Evolutionary conservation across 2,113 vertebrate species (phyloP), one percentile per base, ranked within the genome.

Genomic region (Megalops atlanticus): DNA sequence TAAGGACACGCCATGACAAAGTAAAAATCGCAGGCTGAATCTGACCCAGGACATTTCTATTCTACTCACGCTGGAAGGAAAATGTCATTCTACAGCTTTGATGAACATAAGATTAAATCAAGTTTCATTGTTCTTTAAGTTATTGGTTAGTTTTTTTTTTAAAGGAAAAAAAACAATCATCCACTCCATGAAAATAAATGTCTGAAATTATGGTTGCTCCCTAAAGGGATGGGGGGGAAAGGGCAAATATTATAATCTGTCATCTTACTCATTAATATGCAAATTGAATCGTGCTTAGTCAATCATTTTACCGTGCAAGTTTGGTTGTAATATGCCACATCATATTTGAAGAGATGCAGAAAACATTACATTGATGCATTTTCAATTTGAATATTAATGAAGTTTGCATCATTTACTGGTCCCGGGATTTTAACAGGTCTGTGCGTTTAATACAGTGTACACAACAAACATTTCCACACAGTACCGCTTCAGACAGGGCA

Each of bases 381-480:
- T 90, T 90, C 86, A 88, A 88, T 88, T 90, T 90, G 87, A 87
- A 90, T 90, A 87, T 85, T 88, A 88, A 90, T 90, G 84, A 87
- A 85, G 81, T 88, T 88, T 86, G 81, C 84, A 86, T 86, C 76
- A 84, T 87, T 87, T 88, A 83, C 86, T 79, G 79, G 84, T 85
- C 84, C 80, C 83, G 49, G 76, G 85, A 86, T 81, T 84, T 85
- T 82, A 86, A 79, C 82, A 83, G 81, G 79, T 80, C 83, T 84
- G 41, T 82, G 82, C 76, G 43, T 88, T 86, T 88, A 84, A 84
- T 83, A 86, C 83, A 83, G 77, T 41, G 79, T 71, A 83, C 82
- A 84, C 81, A 81, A 84, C 82, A 86, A 87, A 89, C 81, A 84
- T 74, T 47, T 73, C 69, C 39, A 43, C 77, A 49, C 80, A 39